Conservation (phyloP, 2,113 vertebrate species). For the Maccullochella peelii region DNA sequence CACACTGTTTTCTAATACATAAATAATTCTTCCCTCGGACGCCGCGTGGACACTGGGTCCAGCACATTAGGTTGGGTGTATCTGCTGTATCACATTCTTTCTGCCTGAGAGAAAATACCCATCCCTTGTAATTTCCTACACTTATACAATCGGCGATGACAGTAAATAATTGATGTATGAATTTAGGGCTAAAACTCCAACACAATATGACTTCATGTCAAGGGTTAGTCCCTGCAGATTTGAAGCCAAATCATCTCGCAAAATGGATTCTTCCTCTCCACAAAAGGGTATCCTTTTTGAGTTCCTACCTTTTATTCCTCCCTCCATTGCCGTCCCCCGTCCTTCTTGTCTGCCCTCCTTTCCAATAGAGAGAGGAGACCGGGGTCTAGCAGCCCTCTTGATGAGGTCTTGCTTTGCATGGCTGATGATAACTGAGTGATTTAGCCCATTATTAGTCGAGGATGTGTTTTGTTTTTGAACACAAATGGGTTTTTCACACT, state of each 20-base stretch:
- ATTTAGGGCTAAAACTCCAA: constrained; percentile 99
- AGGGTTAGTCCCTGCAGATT: constrained; percentile 98
- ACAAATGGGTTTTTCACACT: constrained; percentile 89
- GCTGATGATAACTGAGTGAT: constrained; percentile 86
- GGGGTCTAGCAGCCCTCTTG: constrained; percentile 79
- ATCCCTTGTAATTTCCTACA: constrained; percentile 99
- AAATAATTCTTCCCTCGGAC: constrained; percentile 91
- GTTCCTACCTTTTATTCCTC: constrained; percentile 58
- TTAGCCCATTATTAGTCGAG: constrained; percentile 85
- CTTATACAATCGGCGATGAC: constrained; percentile 96
- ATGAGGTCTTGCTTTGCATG: constrained; percentile 92
- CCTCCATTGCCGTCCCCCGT: not conserved
- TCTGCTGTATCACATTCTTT: constrained; percentile 98
- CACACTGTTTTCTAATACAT: constrained; percentile 98
- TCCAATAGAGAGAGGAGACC: constrained; percentile 76
- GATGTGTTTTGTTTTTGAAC: constrained; percentile 90
- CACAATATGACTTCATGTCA: constrained; percentile 99
- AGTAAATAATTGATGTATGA: constrained; percentile 99
- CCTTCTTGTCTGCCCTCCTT: constrained; percentile 38
- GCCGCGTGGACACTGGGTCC: constrained; percentile 89
- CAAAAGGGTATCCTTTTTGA: constrained; percentile 63
- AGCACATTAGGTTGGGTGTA: constrained; percentile 90
- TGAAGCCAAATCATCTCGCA: constrained; percentile 93
- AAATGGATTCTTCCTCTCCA: constrained; percentile 93
- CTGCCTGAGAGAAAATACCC: constrained; percentile 99